Percentiles rank a stretch among this genome's conserved stretches.
These are phyloP conservation scores for Epinephelus awoara DNA, from an alignment of 2,797 vertebrate genomes.

Conservation along the genomic window DNA sequence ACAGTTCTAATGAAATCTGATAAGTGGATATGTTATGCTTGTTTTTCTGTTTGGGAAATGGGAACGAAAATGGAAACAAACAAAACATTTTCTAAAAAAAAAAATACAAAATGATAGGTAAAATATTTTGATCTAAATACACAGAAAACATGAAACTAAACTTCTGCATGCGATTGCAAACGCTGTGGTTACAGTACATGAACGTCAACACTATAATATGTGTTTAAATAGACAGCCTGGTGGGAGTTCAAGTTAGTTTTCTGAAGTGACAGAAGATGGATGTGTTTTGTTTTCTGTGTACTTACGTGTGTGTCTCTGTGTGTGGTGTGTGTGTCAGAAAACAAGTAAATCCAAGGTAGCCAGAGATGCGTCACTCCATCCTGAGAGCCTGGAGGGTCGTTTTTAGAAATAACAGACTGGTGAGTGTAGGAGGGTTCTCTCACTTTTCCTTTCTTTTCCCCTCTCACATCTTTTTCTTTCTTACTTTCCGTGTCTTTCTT, in stretches of 20 bases:
- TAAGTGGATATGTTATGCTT: slow-evolving; percentile 69
- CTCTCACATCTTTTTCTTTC: slow-evolving; percentile 47
- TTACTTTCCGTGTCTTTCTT: slow-evolving; percentile 47
- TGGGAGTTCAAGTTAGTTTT: slow-evolving; percentile 41
- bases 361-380: slow-evolving; percentile 59
- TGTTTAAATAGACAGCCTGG: slow-evolving; percentile 9
- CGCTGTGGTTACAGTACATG: neutral
- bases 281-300: slow-evolving; percentile 33
- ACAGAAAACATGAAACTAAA: slow-evolving; percentile 5
- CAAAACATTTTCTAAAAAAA: slow-evolving; percentile 4
- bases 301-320: neutral
- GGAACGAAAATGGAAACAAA: slow-evolving; percentile 55
- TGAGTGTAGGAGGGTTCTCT: slow-evolving; percentile 65
- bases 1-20: slow-evolving; percentile 74
- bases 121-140: slow-evolving; percentile 30
- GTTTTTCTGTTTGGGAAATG: slow-evolving; percentile 57
- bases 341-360: slow-evolving; percentile 47
- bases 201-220: neutral
- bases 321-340: slow-evolving; percentile 28
- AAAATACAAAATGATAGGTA: neutral
- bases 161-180: slow-evolving; percentile 3
- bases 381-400: slow-evolving; percentile 49
- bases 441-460: slow-evolving; percentile 46
- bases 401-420: slow-evolving; percentile 64
- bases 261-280: slow-evolving; percentile 30